Evolutionary conservation across 2,797 vertebrate species (phyloP).

Genomic region (Prionace glauca): DNA sequence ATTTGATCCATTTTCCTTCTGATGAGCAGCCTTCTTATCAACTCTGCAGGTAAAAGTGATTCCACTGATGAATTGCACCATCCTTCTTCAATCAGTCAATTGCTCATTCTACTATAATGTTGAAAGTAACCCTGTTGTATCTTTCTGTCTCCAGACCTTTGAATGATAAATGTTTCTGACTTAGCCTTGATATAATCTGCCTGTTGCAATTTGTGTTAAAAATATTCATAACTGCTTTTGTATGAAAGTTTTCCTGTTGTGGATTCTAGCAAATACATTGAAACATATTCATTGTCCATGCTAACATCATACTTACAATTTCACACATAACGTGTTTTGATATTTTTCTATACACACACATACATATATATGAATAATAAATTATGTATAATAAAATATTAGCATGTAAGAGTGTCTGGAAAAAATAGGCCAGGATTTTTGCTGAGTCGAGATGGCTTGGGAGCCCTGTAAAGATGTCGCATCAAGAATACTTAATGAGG

Average conservation of each 20-base stretch:
- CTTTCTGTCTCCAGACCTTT: constrained; percentile 56
- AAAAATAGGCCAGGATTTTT: background rate
- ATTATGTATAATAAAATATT: background rate
- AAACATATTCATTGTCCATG: background rate
- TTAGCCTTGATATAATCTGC: constrained; percentile 62
- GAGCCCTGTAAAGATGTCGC: too few species aligned
- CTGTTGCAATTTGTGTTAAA: constrained; percentile 57
- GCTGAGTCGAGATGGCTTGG: too few species aligned
- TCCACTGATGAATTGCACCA: constrained; percentile 67
- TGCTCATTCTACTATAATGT: constrained; percentile 53
- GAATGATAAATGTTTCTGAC: constrained; percentile 59
- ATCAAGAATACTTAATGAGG: too few species aligned
- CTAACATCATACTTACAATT: background rate
- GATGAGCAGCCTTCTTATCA: constrained; percentile 65
- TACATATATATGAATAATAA: background rate
- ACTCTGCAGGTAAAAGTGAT: constrained; percentile 66
- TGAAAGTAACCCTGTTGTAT: constrained; percentile 55
- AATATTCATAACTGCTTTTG: constrained; percentile 45
- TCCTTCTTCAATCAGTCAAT: constrained; percentile 58
- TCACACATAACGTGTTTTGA: background rate
- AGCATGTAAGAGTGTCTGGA: background rate
- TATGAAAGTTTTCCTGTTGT: background rate
- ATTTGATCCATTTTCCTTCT: constrained; percentile 67
- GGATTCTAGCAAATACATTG: background rate
- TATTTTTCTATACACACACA: background rate